Conservation (phyloP, 1,140 invertebrate genomes). For the Pseudomyrmex pallidus region DNA sequence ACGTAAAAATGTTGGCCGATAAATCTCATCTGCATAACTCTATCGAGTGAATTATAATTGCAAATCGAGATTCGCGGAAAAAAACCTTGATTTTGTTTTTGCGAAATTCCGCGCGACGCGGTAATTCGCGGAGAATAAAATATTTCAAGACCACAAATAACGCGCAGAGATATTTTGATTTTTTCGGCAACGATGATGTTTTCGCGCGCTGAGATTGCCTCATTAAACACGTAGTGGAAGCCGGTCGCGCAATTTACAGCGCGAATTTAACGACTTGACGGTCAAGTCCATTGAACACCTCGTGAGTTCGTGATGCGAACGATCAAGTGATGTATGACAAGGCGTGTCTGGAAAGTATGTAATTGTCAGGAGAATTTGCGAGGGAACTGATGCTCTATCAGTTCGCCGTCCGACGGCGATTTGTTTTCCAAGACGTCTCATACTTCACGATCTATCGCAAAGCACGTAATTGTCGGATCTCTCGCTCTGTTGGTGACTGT, state of each 20-base stretch:
- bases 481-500: conserved; percentile 23
- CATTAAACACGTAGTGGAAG: conserved; percentile 25
- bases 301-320: conserved; percentile 36
- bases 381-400: conserved; percentile 57
- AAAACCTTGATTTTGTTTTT: too few species aligned
- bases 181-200: neutral
- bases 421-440: conserved; percentile 39
- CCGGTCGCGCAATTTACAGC: conserved; percentile 17
- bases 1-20: conserved; percentile 22
- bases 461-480: conserved; percentile 24
- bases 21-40: neutral
- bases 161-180: neutral
- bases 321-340: conserved; percentile 52
- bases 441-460: conserved; percentile 40
- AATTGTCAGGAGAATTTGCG: conserved; percentile 50
- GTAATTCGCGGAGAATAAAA: neutral
- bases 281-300: conserved; percentile 28
- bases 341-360: conserved; percentile 52
- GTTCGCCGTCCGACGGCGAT: conserved; percentile 36
- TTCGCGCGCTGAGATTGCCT: neutral
- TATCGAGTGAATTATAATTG: neutral
- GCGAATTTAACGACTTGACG: conserved; percentile 33
- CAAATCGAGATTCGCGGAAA: neutral
- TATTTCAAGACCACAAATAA: conserved; percentile 20
- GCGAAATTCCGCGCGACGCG: too few species aligned